These are phyloP conservation scores for Pteruthius melanotis DNA, from an alignment of 2,113 vertebrate genomes.

Conservation along the genomic window DNA sequence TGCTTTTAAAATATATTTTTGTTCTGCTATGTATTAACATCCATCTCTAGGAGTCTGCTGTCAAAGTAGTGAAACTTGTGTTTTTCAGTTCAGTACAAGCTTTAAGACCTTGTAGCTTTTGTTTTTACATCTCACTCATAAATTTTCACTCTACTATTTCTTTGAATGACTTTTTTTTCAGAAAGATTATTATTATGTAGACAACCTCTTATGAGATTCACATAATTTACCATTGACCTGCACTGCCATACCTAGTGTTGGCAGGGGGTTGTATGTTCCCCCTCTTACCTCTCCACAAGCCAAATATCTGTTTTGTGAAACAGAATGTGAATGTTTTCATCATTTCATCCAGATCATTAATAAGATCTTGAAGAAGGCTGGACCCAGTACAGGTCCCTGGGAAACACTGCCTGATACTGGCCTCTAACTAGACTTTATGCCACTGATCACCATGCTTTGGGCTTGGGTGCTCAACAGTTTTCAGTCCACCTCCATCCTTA, in stretches of 20 bases:
- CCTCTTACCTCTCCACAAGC: not conserved
- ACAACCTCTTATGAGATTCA: not conserved
- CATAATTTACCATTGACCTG: not conserved
- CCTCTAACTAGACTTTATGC: not conserved
- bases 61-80: not conserved
- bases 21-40: not conserved
- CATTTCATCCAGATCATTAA: not conserved
- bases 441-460: no score
- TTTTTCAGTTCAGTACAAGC: not conserved
- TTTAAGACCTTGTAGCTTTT: slow-evolving; percentile 14
- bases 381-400: rapidly evolving
- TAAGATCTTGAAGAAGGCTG: not conserved
- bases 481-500: not conserved
- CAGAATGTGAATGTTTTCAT: not conserved
- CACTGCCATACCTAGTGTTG: not conserved
- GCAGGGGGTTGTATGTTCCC: not conserved
- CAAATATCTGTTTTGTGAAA: not conserved
- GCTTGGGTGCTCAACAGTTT: not conserved
- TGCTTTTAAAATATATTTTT: not conserved
- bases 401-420: not conserved
- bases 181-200: not conserved
- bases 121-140: not conserved
- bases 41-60: not conserved
- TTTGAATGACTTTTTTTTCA: not conserved
- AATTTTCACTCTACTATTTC: slow-evolving; percentile 10